Evolutionary conservation across 2,888 invertebrate species (phyloP).

Genomic region (Allygus modestus): DNA sequence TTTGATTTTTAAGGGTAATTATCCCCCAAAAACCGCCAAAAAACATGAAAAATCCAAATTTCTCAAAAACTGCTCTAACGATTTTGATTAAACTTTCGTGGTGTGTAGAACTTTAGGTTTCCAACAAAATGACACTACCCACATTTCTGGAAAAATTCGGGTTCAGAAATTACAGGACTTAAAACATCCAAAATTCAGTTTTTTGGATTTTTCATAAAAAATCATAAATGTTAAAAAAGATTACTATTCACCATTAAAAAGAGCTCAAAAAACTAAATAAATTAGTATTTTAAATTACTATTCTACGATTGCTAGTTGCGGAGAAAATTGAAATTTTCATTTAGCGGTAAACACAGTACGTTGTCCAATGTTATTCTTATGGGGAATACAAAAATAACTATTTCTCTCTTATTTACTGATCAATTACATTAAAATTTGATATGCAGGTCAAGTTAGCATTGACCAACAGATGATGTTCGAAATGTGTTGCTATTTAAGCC

Average conservation of each 20-base stretch:
- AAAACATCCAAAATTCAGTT: not conserved
- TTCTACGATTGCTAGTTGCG: not conserved
- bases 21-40: not conserved
- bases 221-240: not conserved
- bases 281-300: not conserved
- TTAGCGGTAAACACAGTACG: not conserved
- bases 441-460: too few species aligned
- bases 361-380: too few species aligned
- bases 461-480: too few species aligned
- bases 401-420: too few species aligned
- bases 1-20: slow-evolving; percentile 13
- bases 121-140: not conserved
- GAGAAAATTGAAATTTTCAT: not conserved
- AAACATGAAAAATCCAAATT: slow-evolving; percentile 1
- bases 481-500: too few species aligned
- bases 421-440: too few species aligned
- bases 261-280: not conserved
- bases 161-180: not conserved
- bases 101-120: not conserved
- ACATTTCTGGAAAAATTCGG: not conserved
- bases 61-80: slow-evolving; percentile 6
- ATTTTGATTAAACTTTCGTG: not conserved
- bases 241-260: not conserved
- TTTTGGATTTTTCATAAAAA: not conserved
- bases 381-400: too few species aligned